Evolutionary conservation across 2,888 invertebrate species (phyloP).

Genomic region (Heliconius aoede): DNA sequence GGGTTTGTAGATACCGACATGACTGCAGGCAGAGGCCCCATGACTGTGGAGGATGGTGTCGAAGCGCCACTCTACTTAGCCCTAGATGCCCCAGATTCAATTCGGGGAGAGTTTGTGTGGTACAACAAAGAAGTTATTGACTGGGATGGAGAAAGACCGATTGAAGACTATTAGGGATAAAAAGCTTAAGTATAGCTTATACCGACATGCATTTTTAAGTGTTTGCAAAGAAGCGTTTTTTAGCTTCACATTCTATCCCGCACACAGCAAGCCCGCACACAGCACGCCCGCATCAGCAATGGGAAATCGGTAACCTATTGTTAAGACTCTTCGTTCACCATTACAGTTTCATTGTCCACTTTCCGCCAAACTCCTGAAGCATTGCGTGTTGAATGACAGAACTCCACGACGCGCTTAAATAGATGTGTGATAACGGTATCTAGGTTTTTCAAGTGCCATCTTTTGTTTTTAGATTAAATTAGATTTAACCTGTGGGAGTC

Average conservation of each 20-base stretch:
- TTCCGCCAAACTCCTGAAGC: too few relatives aligned
- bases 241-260: too few relatives aligned
- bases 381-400: too few relatives aligned
- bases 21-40: slow-evolving; percentile 84
- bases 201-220: background rate
- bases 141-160: slow-evolving; percentile 69
- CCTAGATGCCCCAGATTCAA: slow-evolving; percentile 72
- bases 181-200: background rate
- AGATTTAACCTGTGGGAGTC: too few relatives aligned
- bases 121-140: slow-evolving; percentile 79
- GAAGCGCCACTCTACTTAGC: slow-evolving; percentile 81
- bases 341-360: background rate
- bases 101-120: slow-evolving; percentile 87
- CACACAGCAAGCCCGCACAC: too few relatives aligned
- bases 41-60: slow-evolving; percentile 83
- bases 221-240: too few relatives aligned
- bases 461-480: too few relatives aligned
- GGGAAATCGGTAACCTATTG: background rate
- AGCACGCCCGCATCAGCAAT: too few relatives aligned
- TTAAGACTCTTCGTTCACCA: background rate
- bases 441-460: too few relatives aligned
- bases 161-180: background rate
- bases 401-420: too few relatives aligned
- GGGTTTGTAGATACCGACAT: slow-evolving; percentile 91
- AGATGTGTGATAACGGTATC: too few relatives aligned